Evolutionary conservation across 2,888 invertebrate species (phyloP), one percentile per base, ranked within the genome.

Genomic region (Apotomis capreana): DNA sequence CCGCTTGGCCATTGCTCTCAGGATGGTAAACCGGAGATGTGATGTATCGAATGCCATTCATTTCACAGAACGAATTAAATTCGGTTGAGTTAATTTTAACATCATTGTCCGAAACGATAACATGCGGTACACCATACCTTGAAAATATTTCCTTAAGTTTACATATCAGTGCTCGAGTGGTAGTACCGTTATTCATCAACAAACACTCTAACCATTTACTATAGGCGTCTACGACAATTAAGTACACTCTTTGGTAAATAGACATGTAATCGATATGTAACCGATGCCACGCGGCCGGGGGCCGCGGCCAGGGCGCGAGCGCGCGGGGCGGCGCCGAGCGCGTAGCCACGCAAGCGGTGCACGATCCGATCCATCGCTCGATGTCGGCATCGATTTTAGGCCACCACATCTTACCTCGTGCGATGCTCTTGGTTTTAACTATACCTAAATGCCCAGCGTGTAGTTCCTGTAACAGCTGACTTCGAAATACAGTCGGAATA

Each of bases 191-290:
- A 6, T 40, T 40, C 40, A 40, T 40, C 6, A 40, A 40, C 40
- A 40, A 40, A 40, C 40, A 40, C 40, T 15, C 15, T 40, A 40
- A 40, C 40, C 40, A 40, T 40, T 40, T 40, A 40, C 40, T 40
- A 6, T 40, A 40, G 6, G 40, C 40, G 40, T 40, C 40, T 40
- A 40, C 6, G 40, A 40, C 40, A 40, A 40, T 40, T 36, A 57
- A 57, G 12, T 62, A 62, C 8, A 37, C 37, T 9, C 51, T 26
- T 5, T 62, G 51, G n/a, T 36, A 72, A 26, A 76, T 46, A 2
- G 71, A 54, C 73, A 78, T 72, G 57, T 78, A 78, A 46, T 78
- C 76, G n/a, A 78, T 75, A 51, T 78, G 78, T 26, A 78, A 44
- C 26, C 76, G 70, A 10, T 74, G 62, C 76, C 75, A 76, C 4